phyloP scores from a whole-genome alignment of 2,797 vertebrate genomes.

The Eulemur albifrons region DNA sequence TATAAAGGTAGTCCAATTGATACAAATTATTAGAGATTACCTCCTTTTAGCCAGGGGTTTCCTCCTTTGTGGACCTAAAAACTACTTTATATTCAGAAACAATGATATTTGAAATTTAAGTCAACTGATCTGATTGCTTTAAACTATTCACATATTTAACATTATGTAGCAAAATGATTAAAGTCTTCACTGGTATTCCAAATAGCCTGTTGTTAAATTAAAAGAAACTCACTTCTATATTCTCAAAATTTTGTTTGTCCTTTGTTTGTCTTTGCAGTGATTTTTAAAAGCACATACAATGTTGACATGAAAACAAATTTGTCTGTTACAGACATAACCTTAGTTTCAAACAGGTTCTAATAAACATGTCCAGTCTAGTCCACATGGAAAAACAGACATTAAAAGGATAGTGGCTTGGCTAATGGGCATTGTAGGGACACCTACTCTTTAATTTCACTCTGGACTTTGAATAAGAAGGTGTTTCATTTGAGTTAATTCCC shows the following conservation, averaged over 20 bases:
- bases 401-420: not conserved
- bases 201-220: not conserved
- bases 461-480: not conserved
- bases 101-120: not conserved
- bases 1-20: not conserved
- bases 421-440: not conserved
- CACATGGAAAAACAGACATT: not conserved
- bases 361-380: not conserved
- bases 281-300: not conserved
- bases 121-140: not conserved
- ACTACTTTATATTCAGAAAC: not conserved
- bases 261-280: not conserved
- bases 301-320: not conserved
- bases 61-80: not conserved
- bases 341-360: not conserved
- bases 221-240: not conserved
- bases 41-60: not conserved
- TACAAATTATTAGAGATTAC: not conserved
- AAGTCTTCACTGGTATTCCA: not conserved
- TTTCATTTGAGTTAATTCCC: slow-evolving; percentile 2
- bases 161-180: not conserved
- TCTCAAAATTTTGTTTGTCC: not conserved
- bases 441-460: not conserved
- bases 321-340: not conserved
- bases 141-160: not conserved